phyloP scores from a whole-genome alignment of 2,113 vertebrate species.

The Tenrec ecaudatus region DNA sequence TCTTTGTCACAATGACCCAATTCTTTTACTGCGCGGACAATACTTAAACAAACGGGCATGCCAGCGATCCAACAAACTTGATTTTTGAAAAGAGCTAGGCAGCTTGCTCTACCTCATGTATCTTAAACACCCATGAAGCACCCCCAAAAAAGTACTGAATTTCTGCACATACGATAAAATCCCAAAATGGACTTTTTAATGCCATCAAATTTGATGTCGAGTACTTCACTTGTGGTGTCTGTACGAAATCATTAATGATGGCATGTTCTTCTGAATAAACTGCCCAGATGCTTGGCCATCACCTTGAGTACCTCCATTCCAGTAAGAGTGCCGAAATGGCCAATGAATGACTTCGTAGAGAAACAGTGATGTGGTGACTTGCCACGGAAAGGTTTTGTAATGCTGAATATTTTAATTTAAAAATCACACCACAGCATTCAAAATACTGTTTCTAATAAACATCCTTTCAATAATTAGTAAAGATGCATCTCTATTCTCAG shows the following conservation, averaged over 20 bases:
- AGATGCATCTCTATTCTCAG: slow-evolving; percentile 65
- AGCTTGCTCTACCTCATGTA: background rate
- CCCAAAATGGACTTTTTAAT: background rate
- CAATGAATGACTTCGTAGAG: slow-evolving; percentile 68
- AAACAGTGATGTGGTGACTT: slow-evolving; percentile 25
- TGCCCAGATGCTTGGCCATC: slow-evolving; percentile 25
- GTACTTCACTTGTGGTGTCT: background rate
- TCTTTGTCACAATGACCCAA: background rate
- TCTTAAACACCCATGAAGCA: no score
- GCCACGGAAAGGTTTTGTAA: slow-evolving; percentile 24
- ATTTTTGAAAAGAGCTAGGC: background rate
- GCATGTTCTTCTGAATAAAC: background rate
- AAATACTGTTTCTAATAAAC: slow-evolving; percentile 57
- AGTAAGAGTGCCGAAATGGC: slow-evolving; percentile 50
- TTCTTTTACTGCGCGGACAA: background rate
- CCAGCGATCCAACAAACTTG: background rate
- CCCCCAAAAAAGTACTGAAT: background rate
- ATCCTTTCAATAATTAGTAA: slow-evolving; percentile 73
- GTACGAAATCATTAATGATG: background rate
- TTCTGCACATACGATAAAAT: background rate
- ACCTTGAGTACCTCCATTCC: slow-evolving; percentile 46
- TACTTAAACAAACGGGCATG: background rate
- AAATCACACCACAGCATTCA: background rate
- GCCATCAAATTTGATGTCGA: background rate
- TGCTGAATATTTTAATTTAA: slow-evolving; percentile 62